A percentile compares a stretch with the other conserved stretches of the same genome.
Evolutionary conservation across 37 sponge, comb jelly and placozoan species (phyloP).

Genomic region (Beroe forskalii): DNA sequence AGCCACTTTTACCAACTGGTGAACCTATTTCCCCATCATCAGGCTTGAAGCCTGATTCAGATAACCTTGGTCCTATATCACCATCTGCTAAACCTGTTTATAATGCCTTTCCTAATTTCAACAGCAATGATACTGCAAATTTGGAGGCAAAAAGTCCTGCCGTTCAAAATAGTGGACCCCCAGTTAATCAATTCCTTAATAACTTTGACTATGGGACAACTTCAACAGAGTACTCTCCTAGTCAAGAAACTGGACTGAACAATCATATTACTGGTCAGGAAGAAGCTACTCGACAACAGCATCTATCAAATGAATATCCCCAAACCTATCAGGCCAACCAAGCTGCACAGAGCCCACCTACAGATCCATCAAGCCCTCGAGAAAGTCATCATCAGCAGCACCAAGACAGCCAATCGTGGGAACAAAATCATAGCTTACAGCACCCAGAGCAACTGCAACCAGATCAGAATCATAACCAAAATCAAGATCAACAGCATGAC

Average conservation of each 20-base stretch:
- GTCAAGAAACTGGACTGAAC: not conserved
- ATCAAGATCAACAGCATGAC: not conserved
- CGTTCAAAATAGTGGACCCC: not conserved
- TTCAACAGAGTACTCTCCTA: not conserved
- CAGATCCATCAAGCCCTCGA: too few relatives aligned
- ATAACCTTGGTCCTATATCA: not conserved
- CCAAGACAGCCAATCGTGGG: not conserved
- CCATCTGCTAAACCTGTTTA: conserved; percentile 7
- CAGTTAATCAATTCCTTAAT: not conserved
- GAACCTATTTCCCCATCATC: conserved; percentile 1
- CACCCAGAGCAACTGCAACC: too few relatives aligned
- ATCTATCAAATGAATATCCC: not conserved
- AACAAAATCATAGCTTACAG: too few relatives aligned
- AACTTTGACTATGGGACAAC: not conserved
- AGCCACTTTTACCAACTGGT: conserved; percentile 28
- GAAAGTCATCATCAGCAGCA: not conserved
- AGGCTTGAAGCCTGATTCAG: not conserved
- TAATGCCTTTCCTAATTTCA: conserved; percentile 48
- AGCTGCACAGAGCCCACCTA: not conserved
- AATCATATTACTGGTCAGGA: not conserved
- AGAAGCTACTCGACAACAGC: not conserved
- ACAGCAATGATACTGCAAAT: not conserved
- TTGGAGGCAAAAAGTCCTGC: not conserved
- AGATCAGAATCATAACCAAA: not conserved
- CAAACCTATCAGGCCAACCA: not conserved